phyloP scores from a whole-genome alignment of 2,888 invertebrate genomes.

The Bellardia bayeri region DNA sequence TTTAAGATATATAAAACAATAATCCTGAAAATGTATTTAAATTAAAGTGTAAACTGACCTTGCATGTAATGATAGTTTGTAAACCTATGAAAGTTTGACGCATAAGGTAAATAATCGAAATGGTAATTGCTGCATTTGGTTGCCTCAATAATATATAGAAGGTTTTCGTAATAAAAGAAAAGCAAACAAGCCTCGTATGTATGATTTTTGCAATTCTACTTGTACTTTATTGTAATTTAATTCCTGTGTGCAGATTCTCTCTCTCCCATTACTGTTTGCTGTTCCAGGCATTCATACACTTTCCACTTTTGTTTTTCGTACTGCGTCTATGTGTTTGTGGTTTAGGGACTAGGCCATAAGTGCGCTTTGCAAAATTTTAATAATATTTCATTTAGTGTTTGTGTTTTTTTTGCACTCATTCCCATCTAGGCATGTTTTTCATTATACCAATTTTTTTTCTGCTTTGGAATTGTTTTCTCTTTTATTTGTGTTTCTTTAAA shows the following conservation, averaged over 20 bases:
- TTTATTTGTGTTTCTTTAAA: constrained; percentile 47
- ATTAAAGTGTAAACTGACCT: no score
- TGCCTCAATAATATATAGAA: no score
- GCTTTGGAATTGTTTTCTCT: constrained; percentile 29
- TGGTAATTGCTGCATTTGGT: no score
- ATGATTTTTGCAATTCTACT: constrained; percentile 3
- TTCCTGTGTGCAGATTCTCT: constrained; percentile 33
- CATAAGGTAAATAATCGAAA: no score
- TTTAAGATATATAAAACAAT: no score
- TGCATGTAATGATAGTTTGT: no score
- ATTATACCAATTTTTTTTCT: constrained; percentile 8
- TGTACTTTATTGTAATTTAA: constrained; percentile 63
- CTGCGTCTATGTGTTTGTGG: constrained; percentile 48
- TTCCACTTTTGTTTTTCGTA: neutral
- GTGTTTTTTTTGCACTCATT: constrained; percentile 6
- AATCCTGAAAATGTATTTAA: no score
- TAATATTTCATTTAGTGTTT: constrained; percentile 66
- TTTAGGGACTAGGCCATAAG: constrained; percentile 64
- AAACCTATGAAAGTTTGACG: no score
- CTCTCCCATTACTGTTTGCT: constrained; percentile 1
- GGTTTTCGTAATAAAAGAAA: no score
- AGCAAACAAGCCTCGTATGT: constrained; percentile 5
- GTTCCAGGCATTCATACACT: constrained; percentile 1
- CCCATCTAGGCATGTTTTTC: constrained; percentile 20
- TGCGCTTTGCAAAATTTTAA: constrained; percentile 65